Base-by-base conservation (phyloP, 2,113 vertebrate species). In the Aix galericulata region DNA sequence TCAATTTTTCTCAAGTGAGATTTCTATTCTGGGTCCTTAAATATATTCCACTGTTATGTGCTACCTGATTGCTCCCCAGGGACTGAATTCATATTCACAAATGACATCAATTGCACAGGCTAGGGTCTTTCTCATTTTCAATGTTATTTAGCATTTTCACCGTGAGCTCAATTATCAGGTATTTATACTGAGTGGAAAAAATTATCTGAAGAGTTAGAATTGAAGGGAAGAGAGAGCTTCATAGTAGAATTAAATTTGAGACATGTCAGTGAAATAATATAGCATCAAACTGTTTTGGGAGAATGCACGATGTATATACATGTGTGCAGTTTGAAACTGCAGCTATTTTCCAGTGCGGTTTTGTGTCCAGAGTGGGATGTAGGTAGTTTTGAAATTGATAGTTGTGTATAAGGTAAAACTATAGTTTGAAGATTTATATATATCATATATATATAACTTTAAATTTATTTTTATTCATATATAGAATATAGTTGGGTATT, bases 121-220 rank as follows among this genome's bases (percentile, higher is more conserved):
- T 73, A 73, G 8, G 26, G 34, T 93, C 81, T 91, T 88, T 84
- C 62, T 93, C 58, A 44, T 89, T 93, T 86, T 74, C 46, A 48
- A 48, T 11, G 46, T 48, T 48, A 48, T 48, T 89, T 81, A 96
- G 42, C 50, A 62, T 83, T 94, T 96, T 91, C 63, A 62, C 66
- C 31, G 59, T 59, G 91, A 66, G 63, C 59, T 93, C 74, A 80
- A 71, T 71, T 71, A 73, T 14, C 40, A 55, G 27, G 26, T 95
- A 73, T 88, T 89, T 88, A 86, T 60, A 58, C 13, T 4, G 23
- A 79, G 13, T 53, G n/a, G 32, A 76, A 88, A 80, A 80, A 88
- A 69, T 58, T 76, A 56, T 84, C 63, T 74, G 58, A 90, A 85
- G 55, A 50, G 77, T 86, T 46, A 20, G 46, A 94, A 25, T 17